Base-by-base conservation (phyloP, 2,888 invertebrate genomes). In the Dendrolimus pini region DNA sequence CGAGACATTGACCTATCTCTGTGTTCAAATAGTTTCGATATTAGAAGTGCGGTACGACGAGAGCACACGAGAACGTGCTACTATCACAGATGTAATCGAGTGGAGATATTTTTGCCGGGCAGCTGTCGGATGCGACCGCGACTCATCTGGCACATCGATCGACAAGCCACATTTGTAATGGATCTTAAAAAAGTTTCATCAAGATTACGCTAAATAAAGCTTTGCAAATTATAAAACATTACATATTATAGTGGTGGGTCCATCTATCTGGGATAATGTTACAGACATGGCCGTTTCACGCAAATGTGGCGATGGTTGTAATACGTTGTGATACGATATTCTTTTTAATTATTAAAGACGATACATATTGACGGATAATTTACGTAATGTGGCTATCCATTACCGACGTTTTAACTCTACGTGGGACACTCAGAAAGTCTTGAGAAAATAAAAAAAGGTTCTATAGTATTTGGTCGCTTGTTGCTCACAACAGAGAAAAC, bases 1-100 rank as follows among this genome's bases (percentile, higher is more conserved):
- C 80, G 65, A 89, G 86, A 88, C 89, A 89, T 89, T 89, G 89
- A 88, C 89, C 88, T 77, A 85, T 80, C 85, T 82, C 72, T 74
- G 73, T 74, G 78, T 68, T 71, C 76, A 75, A 73, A 67, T 75
- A 65, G 69, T 69, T 74, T 74, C 72, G 64, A 67, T 63, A 73
- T 77, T 70, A 74, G 69, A 72, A 71, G 67, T 65, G 67, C 62
- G 60, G 64, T 55, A 65, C 57, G 61, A 60, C 65, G 67, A 66
- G 69, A 67, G 63, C 61, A 66, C 64, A 61, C 63, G 59, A 58
- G 53, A 59, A 55, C 59, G 54, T 59, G 55, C 62, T 53, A 53
- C 69, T 70, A 71, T 71, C 75, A 75, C 75, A 73, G 78, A 80
- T 83, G 78, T 77, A 80, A 75, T 74, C 73, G 74, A 75, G 78